Base-by-base conservation (phyloP, 2,888 invertebrate genomes). In the Embidobia sp. region DNA sequence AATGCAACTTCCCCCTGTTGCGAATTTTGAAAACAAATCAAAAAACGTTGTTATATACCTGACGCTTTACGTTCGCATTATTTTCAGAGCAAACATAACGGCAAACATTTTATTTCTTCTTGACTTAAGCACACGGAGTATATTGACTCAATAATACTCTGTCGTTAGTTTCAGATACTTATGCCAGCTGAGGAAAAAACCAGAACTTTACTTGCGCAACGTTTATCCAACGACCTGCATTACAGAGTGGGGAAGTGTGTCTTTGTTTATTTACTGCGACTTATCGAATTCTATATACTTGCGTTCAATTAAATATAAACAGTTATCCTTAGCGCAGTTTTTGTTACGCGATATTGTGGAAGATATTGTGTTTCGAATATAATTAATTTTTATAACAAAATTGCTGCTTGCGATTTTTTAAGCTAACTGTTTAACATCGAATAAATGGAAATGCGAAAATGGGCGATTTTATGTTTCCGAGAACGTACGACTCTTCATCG, bases 141-240 rank as follows among this genome's bases (percentile, higher is more conserved):
- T 66, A 66, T 66, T 66, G 66, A 66, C 66, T 66, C 44, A 66
- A 66, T 66, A 44, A 66, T 51, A 35, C 66, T 10, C 10, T 19
- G 19, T 35, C 55, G 55, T 66, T 66, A 66, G 66, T 66, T 66
- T 55, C 55, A 33, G 66, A 22, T 55, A 46, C 53, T 55, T 51
- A 13, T 37, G 55, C 37, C 55, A 55, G 46, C n/a, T 18, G 55
- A 15, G 37, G 19, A 46, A 66, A 55, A 42, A 53, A 16, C 27
- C 44, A 18, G 33, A 18, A 31, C 42, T n/a, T 37, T 27, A 37
- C 42, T 42, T 35, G 18, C 13, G 46, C n/a, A 3, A 44, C 16
- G 42, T 64, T 51, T 29, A 40, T 44, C 35, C 35, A 10, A 10
- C 11, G 22, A 59, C 42, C 42, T 42, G 15, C 19, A 11, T 10